phyloP scores from a whole-genome alignment of 2,113 vertebrate species.

The Chroicocephalus ridibundus region DNA sequence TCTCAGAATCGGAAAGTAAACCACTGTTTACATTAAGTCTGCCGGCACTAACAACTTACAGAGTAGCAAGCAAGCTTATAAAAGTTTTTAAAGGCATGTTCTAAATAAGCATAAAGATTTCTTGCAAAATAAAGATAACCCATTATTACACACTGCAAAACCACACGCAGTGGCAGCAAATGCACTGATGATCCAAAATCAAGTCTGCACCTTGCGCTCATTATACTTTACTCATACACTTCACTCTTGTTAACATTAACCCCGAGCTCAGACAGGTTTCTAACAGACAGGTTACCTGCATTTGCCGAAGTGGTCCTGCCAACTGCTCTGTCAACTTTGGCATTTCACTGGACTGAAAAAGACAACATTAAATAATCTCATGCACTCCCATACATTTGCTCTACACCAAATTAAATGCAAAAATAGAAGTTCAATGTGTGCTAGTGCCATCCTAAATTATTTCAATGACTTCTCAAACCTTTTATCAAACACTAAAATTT shows the following conservation, averaged over 20 bases:
- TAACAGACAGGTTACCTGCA: constrained; percentile 85
- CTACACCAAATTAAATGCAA: background rate
- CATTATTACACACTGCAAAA: background rate
- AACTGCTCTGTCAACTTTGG: constrained; percentile 94
- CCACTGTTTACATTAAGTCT: background rate
- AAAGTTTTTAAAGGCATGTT: background rate
- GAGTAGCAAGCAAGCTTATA: background rate
- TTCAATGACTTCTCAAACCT: background rate
- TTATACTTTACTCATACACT: background rate
- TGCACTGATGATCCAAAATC: background rate
- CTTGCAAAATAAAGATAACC: background rate
- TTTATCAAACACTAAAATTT: background rate
- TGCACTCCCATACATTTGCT: background rate
- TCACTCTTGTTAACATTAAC: background rate
- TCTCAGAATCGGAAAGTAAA: background rate
- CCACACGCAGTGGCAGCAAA: background rate
- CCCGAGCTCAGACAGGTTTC: background rate
- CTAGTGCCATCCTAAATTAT: background rate
- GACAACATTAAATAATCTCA: background rate
- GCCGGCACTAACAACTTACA: background rate
- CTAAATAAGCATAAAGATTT: background rate
- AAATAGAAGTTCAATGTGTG: background rate
- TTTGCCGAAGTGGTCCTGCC: constrained; percentile 92
- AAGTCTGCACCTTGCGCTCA: rapidly evolving
- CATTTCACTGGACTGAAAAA: constrained; percentile 92